phyloP scores from a whole-genome alignment of 2,888 invertebrate species.

The Mantis religiosa region DNA sequence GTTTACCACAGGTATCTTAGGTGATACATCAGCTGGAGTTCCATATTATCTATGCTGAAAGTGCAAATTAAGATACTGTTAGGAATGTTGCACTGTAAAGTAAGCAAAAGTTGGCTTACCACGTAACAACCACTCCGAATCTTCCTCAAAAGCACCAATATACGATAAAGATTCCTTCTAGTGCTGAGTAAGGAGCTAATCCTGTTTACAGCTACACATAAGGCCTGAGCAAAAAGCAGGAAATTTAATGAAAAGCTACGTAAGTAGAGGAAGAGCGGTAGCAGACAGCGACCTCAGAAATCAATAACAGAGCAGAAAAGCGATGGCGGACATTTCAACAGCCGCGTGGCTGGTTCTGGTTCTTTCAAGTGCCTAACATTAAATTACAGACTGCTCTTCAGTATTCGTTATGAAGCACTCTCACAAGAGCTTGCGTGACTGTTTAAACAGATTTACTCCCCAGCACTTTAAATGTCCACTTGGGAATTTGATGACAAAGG shows the following conservation, averaged over 20 bases:
- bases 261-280: background rate
- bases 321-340: background rate
- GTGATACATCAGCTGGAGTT: no score
- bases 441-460: background rate
- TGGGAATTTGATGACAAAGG: background rate
- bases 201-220: background rate
- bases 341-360: background rate
- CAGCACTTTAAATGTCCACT: background rate
- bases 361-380: background rate
- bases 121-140: background rate
- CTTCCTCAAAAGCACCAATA: background rate
- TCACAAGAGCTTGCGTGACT: background rate
- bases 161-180: background rate
- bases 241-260: background rate
- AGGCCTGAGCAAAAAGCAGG: background rate
- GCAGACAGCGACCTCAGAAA: background rate
- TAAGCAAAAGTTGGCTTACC: no score
- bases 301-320: background rate
- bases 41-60: no score
- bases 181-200: background rate
- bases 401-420: background rate
- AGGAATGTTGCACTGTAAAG: no score
- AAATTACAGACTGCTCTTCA: background rate
- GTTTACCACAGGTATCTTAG: no score
- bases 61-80: no score